Percentiles rank a stretch among this genome's conserved stretches.
Evolutionary conservation across 1,140 invertebrate genomes (phyloP).

Genomic region (Eufriesea mexicana): DNA sequence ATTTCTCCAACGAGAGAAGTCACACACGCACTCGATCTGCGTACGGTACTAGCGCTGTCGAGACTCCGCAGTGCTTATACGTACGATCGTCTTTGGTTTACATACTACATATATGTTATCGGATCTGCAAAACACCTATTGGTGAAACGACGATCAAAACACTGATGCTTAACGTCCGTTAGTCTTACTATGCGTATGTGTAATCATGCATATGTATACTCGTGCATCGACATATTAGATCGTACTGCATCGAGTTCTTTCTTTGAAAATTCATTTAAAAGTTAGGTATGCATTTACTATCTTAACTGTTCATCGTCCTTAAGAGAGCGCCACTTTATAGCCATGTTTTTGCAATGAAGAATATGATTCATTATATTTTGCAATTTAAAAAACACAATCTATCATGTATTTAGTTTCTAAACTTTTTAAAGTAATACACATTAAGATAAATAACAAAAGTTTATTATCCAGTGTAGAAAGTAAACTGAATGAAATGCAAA

Average conservation of each 20-base stretch:
- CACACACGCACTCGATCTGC: conserved; percentile 61
- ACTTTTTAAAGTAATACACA: background rate
- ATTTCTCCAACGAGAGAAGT: conserved; percentile 65
- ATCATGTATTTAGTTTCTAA: background rate
- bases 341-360: background rate
- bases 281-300: background rate
- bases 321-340: conserved; percentile 31
- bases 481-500: background rate
- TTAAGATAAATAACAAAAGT: background rate
- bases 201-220: background rate
- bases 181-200: background rate
- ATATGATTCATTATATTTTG: background rate
- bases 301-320: background rate
- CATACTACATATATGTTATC: conserved; percentile 29
- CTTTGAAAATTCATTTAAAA: conserved; percentile 40
- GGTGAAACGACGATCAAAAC: conserved; percentile 25
- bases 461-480: background rate
- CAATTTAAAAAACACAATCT: background rate
- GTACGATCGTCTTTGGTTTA: conserved; percentile 24
- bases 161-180: conserved; percentile 8
- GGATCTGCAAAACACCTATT: conserved; percentile 35
- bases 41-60: conserved; percentile 43
- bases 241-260: background rate
- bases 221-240: background rate
- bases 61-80: conserved; percentile 34